These are phyloP conservation scores for Dipodomys stephensi DNA, from an alignment of 2,113 vertebrate genomes.

Conservation along the genomic window DNA sequence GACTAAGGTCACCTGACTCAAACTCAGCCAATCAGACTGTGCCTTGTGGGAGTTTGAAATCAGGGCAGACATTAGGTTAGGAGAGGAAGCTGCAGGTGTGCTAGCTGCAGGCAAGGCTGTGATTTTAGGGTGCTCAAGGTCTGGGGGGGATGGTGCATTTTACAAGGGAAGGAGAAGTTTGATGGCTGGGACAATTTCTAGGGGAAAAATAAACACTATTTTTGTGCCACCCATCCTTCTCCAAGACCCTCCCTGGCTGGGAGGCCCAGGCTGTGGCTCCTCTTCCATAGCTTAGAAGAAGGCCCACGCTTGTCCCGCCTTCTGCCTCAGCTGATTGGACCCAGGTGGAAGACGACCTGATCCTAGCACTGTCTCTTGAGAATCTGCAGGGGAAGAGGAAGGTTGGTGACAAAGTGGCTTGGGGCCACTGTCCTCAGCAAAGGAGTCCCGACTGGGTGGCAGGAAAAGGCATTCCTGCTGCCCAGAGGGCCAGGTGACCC, in stretches of 20 bases:
- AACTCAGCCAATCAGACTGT: constrained; percentile 39
- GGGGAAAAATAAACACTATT: background rate
- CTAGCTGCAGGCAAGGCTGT: background rate
- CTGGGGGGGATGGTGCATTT: background rate
- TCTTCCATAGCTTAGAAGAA: background rate
- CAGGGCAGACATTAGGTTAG: background rate
- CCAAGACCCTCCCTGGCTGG: background rate
- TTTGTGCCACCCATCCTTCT: background rate
- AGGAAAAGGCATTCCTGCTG: background rate
- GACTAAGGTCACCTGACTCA: constrained; percentile 50
- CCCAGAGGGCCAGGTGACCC: background rate
- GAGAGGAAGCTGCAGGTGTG: background rate
- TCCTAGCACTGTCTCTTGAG: background rate
- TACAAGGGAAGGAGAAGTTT: background rate
- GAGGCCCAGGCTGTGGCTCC: too few species aligned
- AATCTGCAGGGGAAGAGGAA: too few species aligned
- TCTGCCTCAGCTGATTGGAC: background rate
- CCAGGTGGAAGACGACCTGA: background rate
- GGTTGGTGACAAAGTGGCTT: too few species aligned
- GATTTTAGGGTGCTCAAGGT: background rate
- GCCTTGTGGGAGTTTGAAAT: constrained; percentile 47
- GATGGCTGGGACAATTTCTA: too few species aligned
- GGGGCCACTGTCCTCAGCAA: too few species aligned
- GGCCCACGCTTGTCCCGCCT: background rate
- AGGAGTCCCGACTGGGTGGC: background rate